Evolutionary conservation across 2,113 vertebrate genomes (phyloP).

Genomic region (Calyptomena viridis): DNA sequence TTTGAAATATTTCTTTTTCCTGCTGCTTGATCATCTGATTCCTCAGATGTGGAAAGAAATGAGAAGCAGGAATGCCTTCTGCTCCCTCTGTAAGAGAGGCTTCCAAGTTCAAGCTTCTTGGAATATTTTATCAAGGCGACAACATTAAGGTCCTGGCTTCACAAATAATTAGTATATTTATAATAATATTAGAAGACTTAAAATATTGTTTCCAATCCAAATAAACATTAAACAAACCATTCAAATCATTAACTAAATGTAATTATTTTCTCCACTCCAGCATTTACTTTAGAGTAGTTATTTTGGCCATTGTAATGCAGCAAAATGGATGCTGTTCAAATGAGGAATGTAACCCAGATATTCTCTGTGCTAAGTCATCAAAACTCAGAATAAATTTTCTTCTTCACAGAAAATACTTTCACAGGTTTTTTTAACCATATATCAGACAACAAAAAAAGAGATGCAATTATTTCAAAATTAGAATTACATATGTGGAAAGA

Average conservation of each 20-base stretch:
- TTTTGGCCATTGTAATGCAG: background rate
- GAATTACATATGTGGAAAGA: background rate
- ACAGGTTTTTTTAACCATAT: background rate
- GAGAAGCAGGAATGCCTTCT: background rate
- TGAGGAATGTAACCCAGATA: constrained; percentile 28
- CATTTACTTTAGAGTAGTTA: background rate
- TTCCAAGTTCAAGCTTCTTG: background rate
- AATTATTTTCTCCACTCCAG: background rate
- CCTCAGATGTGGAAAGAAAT: background rate
- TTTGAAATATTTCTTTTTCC: background rate
- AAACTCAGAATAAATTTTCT: constrained; percentile 28
- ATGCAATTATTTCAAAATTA: background rate
- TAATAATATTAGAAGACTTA: background rate
- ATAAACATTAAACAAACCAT: background rate
- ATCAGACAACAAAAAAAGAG: background rate
- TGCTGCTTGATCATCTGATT: background rate
- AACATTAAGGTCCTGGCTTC: background rate
- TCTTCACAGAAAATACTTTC: background rate
- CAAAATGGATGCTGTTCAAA: constrained; percentile 49
- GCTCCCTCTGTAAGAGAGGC: background rate
- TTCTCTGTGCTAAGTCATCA: constrained; percentile 4
- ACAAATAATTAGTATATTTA: background rate
- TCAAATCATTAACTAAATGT: background rate
- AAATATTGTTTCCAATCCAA: background rate
- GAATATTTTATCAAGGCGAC: background rate